phyloP scores from a whole-genome alignment of 2,113 vertebrate genomes.

The Callorhinus ursinus region DNA sequence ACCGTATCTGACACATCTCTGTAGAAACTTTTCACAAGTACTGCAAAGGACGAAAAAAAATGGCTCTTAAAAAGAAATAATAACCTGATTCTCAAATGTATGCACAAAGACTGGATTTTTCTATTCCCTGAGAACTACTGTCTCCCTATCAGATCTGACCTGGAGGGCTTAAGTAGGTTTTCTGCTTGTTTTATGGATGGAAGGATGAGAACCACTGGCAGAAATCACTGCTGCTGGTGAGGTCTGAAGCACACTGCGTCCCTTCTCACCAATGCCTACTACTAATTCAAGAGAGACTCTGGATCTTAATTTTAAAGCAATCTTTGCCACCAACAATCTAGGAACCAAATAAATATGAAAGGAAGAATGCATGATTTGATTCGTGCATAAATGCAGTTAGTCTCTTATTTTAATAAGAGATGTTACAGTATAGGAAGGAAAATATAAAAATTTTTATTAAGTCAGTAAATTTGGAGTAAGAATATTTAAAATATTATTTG shows the following conservation, averaged over 20 bases:
- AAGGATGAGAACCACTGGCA: slow-evolving; percentile 84
- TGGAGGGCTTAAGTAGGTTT: slow-evolving; percentile 88
- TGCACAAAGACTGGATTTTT: slow-evolving; percentile 82
- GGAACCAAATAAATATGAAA: slow-evolving; percentile 27
- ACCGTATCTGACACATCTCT: slow-evolving; percentile 63
- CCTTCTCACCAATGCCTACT: neutral
- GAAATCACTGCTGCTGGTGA: neutral
- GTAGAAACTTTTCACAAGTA: slow-evolving; percentile 64
- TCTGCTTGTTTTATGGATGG: slow-evolving; percentile 91
- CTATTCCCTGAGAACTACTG: slow-evolving; percentile 78
- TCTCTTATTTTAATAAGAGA: neutral
- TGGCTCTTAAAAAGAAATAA: slow-evolving; percentile 67
- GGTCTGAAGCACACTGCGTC: neutral
- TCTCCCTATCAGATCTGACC: slow-evolving; percentile 80
- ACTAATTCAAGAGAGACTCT: neutral
- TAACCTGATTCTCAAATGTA: slow-evolving; percentile 88
- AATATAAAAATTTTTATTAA: neutral
- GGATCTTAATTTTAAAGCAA: neutral
- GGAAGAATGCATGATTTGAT: neutral
- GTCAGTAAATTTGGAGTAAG: neutral
- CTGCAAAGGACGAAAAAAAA: slow-evolving; percentile 71
- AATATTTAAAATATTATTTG: slow-evolving; percentile 7
- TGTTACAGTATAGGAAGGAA: neutral
- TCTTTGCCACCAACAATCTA: neutral
- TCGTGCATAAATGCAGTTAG: neutral